Evolutionary conservation across 1,140 invertebrate species (phyloP).

Genomic region (Drosophila novamexicana): DNA sequence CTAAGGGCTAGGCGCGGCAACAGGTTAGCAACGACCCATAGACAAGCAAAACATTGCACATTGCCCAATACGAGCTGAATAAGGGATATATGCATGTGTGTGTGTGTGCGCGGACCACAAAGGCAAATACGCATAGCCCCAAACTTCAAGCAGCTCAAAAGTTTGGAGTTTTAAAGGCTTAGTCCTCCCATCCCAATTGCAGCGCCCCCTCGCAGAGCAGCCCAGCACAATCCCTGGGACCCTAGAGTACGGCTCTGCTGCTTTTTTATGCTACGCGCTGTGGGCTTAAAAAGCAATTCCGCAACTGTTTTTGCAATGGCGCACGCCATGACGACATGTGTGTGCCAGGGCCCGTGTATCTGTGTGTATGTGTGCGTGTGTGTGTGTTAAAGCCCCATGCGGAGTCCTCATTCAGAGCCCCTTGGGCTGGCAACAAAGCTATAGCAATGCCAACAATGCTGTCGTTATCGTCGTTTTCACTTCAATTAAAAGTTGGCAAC

Average conservation of each 20-base stretch:
- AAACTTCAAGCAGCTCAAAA: slow-evolving; percentile 77
- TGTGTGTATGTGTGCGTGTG: slow-evolving; percentile 2
- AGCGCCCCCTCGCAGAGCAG: slow-evolving; percentile 8
- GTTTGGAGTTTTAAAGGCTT: slow-evolving; percentile 80
- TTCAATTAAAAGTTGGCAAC: slow-evolving; percentile 84
- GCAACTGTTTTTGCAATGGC: slow-evolving; percentile 76
- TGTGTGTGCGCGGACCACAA: slow-evolving; percentile 50
- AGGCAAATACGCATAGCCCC: slow-evolving; percentile 71
- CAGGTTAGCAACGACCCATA: slow-evolving; percentile 54
- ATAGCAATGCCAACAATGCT: slow-evolving; percentile 73
- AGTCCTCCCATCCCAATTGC: slow-evolving; percentile 32
- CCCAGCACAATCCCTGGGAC: slow-evolving; percentile 53
- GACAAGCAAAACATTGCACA: slow-evolving; percentile 56
- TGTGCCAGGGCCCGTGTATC: not conserved
- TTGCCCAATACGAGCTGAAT: slow-evolving; percentile 34
- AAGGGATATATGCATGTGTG: slow-evolving; percentile 12
- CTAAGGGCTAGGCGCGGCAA: slow-evolving; percentile 56
- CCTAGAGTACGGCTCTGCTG: slow-evolving; percentile 63
- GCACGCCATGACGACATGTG: slow-evolving; percentile 44
- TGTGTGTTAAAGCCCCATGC: slow-evolving; percentile 37
- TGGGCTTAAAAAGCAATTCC: slow-evolving; percentile 82
- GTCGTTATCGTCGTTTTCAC: slow-evolving; percentile 84
- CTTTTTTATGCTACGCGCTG: slow-evolving; percentile 72
- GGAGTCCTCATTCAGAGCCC: slow-evolving; percentile 57
- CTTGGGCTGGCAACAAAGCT: slow-evolving; percentile 68